Conservation (phyloP, 2,888 invertebrate species). For the Oligia fasciuncula region DNA sequence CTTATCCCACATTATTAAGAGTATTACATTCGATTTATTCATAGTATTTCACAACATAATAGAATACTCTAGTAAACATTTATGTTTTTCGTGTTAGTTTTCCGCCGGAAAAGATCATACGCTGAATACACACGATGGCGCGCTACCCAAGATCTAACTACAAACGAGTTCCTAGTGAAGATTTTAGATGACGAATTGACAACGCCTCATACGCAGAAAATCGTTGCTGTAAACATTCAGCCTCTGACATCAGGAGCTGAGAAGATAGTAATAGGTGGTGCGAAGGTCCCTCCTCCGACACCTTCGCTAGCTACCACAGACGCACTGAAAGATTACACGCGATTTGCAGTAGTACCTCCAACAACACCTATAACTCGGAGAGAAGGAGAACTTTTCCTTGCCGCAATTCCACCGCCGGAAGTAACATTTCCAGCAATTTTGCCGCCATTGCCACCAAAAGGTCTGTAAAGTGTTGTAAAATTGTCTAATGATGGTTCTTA, state of each 20-base stretch:
- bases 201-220: constrained; percentile 70
- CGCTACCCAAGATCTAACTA: constrained; percentile 73
- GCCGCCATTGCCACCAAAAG: constrained; percentile 43
- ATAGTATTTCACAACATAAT: constrained; percentile 5
- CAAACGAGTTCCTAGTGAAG: constrained; percentile 85
- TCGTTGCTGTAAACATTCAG: constrained; percentile 82
- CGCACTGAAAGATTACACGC: constrained; percentile 76
- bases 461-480: constrained; percentile 35
- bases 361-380: constrained; percentile 66
- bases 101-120: constrained; percentile 80
- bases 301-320: constrained; percentile 59
- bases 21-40: not conserved
- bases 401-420: constrained; percentile 51
- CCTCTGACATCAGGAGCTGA: constrained; percentile 73
- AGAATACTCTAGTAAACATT: constrained; percentile 5
- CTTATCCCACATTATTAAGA: constrained; percentile 5
- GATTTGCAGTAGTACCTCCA: constrained; percentile 78
- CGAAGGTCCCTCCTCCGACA: constrained; percentile 71
- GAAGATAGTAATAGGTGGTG: constrained; percentile 83
- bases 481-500: not conserved
- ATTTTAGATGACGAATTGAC: constrained; percentile 84
- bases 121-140: constrained; percentile 85
- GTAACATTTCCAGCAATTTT: constrained; percentile 45
- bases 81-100: constrained; percentile 66
- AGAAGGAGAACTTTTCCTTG: constrained; percentile 61